Evolutionary conservation across 2,797 vertebrate species (phyloP).

Genomic region (Anguilla marmorata): DNA sequence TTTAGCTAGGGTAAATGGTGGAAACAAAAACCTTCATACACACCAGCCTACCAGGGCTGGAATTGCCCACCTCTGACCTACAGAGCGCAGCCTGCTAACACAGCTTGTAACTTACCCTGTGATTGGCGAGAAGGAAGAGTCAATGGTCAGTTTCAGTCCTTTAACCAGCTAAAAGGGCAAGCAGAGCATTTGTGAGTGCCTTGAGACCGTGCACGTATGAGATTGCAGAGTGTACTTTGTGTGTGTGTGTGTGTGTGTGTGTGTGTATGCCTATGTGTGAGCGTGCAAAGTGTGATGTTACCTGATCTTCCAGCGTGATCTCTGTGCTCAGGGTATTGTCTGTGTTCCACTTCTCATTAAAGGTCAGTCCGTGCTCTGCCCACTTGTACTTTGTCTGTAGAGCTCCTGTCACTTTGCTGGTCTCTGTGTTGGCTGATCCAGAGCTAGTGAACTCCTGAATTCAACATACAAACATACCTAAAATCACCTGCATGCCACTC

Average conservation of each 20-base stretch:
- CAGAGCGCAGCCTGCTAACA: not conserved
- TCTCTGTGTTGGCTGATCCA: slow-evolving; percentile 93
- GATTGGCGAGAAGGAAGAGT: slow-evolving; percentile 95
- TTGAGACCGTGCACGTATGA: not conserved
- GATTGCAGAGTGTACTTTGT: not conserved
- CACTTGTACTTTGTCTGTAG: slow-evolving; percentile 97
- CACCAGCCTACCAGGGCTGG: too few species aligned
- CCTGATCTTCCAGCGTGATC: slow-evolving; percentile 93
- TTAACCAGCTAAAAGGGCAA: slow-evolving; percentile 78
- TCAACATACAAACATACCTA: not conserved
- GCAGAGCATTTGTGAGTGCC: slow-evolving; percentile 37
- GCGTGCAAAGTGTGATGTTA: slow-evolving; percentile 44
- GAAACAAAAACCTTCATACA: too few species aligned
- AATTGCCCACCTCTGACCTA: not conserved
- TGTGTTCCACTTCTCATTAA: slow-evolving; percentile 97
- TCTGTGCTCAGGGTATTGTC: slow-evolving; percentile 95
- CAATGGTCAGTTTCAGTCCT: slow-evolving; percentile 93
- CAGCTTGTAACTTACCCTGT: slow-evolving; percentile 82
- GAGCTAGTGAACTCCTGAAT: slow-evolving; percentile 93
- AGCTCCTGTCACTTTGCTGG: slow-evolving; percentile 89
- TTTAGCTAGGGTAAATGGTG: too few species aligned
- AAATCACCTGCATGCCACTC: not conserved
- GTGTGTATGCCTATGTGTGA: not conserved
- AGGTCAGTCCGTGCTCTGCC: slow-evolving; percentile 89
- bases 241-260: not conserved